phyloP scores from a whole-genome alignment of 1,140 invertebrate genomes.

The Drosophila leontia region DNA sequence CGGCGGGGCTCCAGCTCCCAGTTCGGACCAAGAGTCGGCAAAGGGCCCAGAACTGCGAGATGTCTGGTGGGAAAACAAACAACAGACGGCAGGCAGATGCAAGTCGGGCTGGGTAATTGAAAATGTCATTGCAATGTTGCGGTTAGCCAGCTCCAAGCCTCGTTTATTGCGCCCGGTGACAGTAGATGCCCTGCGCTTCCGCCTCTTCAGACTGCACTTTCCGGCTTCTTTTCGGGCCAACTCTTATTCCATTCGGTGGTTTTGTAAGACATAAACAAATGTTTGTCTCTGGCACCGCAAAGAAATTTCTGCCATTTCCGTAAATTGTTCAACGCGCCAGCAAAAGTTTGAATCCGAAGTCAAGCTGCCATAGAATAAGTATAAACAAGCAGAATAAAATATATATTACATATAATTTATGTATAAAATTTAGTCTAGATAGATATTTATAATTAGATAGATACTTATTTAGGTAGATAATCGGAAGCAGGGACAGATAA shows the following conservation, averaged over 20 bases:
- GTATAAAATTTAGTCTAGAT: too few relatives aligned
- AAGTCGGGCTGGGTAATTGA: constrained; percentile 33
- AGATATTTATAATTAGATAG: too few relatives aligned
- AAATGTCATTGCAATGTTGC: constrained; percentile 73
- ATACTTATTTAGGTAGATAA: too few relatives aligned
- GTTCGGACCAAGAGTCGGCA: background rate
- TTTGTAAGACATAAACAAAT: constrained; percentile 51
- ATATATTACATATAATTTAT: too few relatives aligned
- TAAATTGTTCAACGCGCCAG: constrained; percentile 39
- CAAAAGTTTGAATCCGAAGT: constrained; percentile 10
- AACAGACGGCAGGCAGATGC: constrained; percentile 17
- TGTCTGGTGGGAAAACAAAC: constrained; percentile 67
- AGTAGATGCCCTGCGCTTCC: constrained; percentile 2
- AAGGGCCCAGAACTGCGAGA: constrained; percentile 49
- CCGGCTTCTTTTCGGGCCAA: constrained; percentile 21
- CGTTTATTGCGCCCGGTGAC: constrained; percentile 17
- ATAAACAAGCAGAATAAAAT: background rate
- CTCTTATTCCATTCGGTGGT: constrained; percentile 11
- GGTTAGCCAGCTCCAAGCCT: constrained; percentile 5
- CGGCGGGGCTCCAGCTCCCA: constrained; percentile 19
- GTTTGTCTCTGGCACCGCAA: constrained; percentile 44
- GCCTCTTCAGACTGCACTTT: constrained; percentile 17
- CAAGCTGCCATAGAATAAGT: constrained; percentile 3
- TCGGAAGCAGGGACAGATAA: too few relatives aligned
- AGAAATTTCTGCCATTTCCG: constrained; percentile 67